Percentiles rank a stretch among this genome's conserved stretches.
phyloP scores from a whole-genome alignment of 1,140 invertebrate genomes.

The Drosophila guanche region DNA sequence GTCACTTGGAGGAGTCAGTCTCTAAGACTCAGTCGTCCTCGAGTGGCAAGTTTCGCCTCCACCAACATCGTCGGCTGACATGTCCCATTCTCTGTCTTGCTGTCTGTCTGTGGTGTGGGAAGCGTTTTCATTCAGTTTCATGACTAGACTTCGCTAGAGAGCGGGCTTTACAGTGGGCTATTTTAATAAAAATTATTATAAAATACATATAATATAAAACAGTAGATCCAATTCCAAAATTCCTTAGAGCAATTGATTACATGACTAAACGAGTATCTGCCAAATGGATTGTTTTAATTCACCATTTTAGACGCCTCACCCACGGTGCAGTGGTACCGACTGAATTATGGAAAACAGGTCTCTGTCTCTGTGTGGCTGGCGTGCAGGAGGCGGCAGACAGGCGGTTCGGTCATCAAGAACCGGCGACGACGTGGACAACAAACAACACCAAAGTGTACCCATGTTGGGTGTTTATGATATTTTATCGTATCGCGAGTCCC shows the following conservation, averaged over 20 bases:
- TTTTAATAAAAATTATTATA: background rate
- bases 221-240: too few species aligned
- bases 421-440: constrained; percentile 41
- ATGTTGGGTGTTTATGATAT: constrained; percentile 55
- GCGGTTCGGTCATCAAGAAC: constrained; percentile 32
- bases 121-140: constrained; percentile 60
- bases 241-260: too few species aligned
- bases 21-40: constrained; percentile 28
- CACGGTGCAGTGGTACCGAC: constrained; percentile 56
- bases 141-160: constrained; percentile 29
- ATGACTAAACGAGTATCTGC: too few species aligned
- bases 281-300: too few species aligned
- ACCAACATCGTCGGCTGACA: constrained; percentile 26
- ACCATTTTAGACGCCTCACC: background rate
- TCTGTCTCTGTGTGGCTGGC: constrained; percentile 50
- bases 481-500: constrained; percentile 44
- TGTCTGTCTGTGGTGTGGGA: constrained; percentile 54
- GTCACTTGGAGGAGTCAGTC: constrained; percentile 4
- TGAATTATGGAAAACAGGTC: constrained; percentile 78
- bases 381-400: constrained; percentile 49
- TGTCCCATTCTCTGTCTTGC: constrained; percentile 29
- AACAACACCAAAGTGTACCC: constrained; percentile 19
- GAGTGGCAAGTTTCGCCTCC: constrained; percentile 49
- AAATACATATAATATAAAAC: background rate
- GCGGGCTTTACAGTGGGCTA: constrained; percentile 24